These are phyloP conservation scores for Anthopleura xanthogrammica DNA, from an alignment of 92 coral and sea anemone genomes.

Conservation along the genomic window DNA sequence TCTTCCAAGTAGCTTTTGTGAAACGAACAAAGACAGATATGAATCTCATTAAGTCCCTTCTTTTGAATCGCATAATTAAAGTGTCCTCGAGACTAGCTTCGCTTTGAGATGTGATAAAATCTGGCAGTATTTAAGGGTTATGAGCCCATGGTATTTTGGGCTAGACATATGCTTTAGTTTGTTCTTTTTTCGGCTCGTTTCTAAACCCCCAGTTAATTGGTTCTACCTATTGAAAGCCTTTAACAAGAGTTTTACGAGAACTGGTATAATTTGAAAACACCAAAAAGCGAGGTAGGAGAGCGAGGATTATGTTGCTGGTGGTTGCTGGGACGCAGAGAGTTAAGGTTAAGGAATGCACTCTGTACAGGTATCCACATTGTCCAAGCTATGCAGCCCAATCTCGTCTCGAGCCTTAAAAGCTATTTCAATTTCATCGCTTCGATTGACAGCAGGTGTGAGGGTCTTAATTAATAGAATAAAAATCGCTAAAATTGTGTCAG, in stretches of 20 bases:
- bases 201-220: conserved; percentile 15
- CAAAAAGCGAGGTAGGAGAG: neutral
- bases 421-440: neutral
- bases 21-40: conserved; percentile 33
- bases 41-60: conserved; percentile 31
- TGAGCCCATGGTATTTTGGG: conserved; percentile 1
- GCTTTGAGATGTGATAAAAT: conserved; percentile 19
- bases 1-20: conserved; percentile 28
- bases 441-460: conserved; percentile 22
- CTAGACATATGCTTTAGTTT: neutral
- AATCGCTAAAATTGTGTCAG: conserved; percentile 7
- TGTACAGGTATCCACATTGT: conserved; percentile 11
- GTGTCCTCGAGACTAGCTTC: conserved; percentile 21
- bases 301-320: conserved; percentile 21
- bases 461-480: conserved; percentile 15
- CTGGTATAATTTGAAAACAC: conserved; percentile 15
- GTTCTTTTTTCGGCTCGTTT: neutral
- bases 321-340: conserved; percentile 12
- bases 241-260: conserved; percentile 9
- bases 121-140: conserved; percentile 17
- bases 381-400: neutral
- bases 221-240: neutral
- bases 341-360: conserved; percentile 8
- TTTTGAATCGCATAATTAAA: conserved; percentile 14
- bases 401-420: neutral